A percentile compares a stretch with the other conserved stretches of the same genome.
phyloP scores from a whole-genome alignment of 2,888 invertebrate species.

The Leptinotarsa tumamoca region DNA sequence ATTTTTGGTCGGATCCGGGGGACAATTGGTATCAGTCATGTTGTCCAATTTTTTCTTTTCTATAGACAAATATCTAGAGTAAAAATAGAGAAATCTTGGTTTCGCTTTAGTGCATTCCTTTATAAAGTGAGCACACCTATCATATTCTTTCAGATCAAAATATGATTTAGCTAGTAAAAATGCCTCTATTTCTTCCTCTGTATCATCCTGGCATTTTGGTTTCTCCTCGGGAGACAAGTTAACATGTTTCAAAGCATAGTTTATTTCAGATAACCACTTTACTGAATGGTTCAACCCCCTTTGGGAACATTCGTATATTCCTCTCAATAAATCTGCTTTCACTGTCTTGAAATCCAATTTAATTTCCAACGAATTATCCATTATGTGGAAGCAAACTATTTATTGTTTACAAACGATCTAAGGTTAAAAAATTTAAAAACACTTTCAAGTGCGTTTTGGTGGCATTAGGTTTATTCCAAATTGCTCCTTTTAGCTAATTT shows the following conservation, averaged over 20 bases:
- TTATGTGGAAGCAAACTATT: slow-evolving; percentile 3
- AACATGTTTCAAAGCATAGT: slow-evolving; percentile 79
- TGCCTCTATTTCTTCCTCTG: slow-evolving; percentile 75
- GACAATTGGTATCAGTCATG: slow-evolving; percentile 72
- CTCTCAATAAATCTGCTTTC: slow-evolving; percentile 74
- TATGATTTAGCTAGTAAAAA: slow-evolving; percentile 88
- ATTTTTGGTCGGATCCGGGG: slow-evolving; percentile 71
- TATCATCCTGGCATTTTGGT: slow-evolving; percentile 66
- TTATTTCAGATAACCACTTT: slow-evolving; percentile 91
- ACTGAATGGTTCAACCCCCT: slow-evolving; percentile 84
- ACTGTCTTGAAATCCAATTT: slow-evolving; percentile 72
- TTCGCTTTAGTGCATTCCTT: slow-evolving; percentile 78
- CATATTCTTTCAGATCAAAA: slow-evolving; percentile 92
- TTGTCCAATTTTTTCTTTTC: slow-evolving; percentile 92
- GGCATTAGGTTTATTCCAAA: too few species aligned
- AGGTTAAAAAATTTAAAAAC: neutral
- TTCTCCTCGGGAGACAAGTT: slow-evolving; percentile 71
- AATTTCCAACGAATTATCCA: slow-evolving; percentile 44
- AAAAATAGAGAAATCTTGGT: slow-evolving; percentile 85
- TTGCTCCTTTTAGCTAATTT: too few species aligned
- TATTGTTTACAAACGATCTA: neutral
- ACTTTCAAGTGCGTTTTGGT: too few species aligned
- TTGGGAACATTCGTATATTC: slow-evolving; percentile 80
- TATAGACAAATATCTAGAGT: slow-evolving; percentile 87
- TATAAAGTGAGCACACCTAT: slow-evolving; percentile 85